These are phyloP conservation scores for Clavelina lepadiformis DNA, from an alignment of 23 tunicate genomes.

Conservation along the genomic window DNA sequence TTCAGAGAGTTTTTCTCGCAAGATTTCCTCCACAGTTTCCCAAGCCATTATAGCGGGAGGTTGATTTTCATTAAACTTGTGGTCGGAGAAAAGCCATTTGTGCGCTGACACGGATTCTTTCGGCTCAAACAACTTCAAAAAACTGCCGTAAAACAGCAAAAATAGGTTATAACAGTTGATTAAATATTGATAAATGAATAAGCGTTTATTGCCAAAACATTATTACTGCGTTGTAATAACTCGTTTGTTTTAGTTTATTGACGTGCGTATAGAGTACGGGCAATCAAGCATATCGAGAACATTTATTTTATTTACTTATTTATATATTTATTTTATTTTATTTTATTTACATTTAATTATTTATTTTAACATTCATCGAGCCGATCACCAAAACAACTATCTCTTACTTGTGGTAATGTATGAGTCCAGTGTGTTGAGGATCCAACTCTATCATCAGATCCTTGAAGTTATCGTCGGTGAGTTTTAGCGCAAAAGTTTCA, in stretches of 20 bases:
- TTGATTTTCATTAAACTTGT: constrained; percentile 65
- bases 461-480: constrained; percentile 60
- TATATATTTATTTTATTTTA: no score
- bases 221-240: no score
- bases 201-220: no score
- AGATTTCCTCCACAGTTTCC: constrained; percentile 62
- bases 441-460: constrained; percentile 56
- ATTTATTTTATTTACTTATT: no score
- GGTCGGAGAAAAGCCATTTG: constrained; percentile 84
- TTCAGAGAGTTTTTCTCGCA: constrained; percentile 68
- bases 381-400: no score
- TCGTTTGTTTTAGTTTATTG: no score
- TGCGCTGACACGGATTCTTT: constrained; percentile 67
- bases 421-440: constrained; percentile 80
- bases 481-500: constrained; percentile 63
- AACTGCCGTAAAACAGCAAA: constrained; percentile 21
- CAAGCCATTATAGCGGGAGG: constrained; percentile 76
- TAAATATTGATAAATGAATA: no score
- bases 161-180: no score
- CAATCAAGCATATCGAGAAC: no score
- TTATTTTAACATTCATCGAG: no score
- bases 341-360: no score
- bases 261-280: no score
- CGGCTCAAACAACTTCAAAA: constrained; percentile 72
- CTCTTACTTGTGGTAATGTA: constrained; percentile 78